Evolutionary conservation across 2,888 invertebrate genomes (phyloP), one percentile per base, ranked within the genome.

Genomic region (Ectemnius cavifrons): DNA sequence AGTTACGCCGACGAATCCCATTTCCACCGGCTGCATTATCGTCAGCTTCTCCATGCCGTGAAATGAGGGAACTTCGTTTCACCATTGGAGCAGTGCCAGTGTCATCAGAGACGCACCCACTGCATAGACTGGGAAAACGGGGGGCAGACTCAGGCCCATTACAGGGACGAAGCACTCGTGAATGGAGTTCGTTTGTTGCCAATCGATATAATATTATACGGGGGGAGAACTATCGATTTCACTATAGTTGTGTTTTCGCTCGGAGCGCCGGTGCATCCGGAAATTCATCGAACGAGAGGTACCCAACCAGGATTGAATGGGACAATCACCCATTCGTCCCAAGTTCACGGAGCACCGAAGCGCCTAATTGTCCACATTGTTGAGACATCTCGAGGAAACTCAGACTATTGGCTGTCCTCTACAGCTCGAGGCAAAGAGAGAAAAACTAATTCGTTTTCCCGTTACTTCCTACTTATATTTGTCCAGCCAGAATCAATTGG

Each of bases 151-250:
- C 47, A 46, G 58, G 56, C 37, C 52, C 47, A 23, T 56, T 46
- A 64, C 27, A n/a, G 8, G 45, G 13, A 27, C 46, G 4, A 60
- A 47, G 20, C 4, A n/a, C 20, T 52, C 20, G 56, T 85, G 84
- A 85, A 87, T 85, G 68, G 81, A 77, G 82, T 80, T 86, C 85
- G 75, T 87, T 87, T 85, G 80, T 37, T 37, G 37, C 37, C 8
- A 37, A 8, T 62, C 49, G 45, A 60, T 65, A 61, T 78, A 64
- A 67, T 46, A 45, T 76, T 73, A 70, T 73, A 64, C 59, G 58
- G 63, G 37, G 64, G 46, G 49, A 23, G 23, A 3, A 23, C n/a
- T 62, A 28, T 28, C 61, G 27, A 73, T 68, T 63, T 49, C 47
- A 57, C n/a, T 16, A 14, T 11, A 16, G n/a, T 28, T 63, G 27